phyloP scores from a whole-genome alignment of 1,140 invertebrate species.

The Sycobia sp. region DNA sequence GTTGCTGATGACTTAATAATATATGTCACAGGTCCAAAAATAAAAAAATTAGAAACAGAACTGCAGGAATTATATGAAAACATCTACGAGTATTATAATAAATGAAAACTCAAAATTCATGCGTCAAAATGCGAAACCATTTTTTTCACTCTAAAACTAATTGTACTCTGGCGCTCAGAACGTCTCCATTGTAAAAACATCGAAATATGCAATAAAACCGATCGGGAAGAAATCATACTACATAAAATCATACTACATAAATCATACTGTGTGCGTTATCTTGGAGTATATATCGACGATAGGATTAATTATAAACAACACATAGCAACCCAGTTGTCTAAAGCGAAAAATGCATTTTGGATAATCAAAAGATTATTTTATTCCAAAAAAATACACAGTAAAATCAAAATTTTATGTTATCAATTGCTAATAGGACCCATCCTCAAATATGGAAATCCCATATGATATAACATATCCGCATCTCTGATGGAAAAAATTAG shows the following conservation, averaged over 20 bases:
- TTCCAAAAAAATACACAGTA: too few species aligned
- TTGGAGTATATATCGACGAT: not conserved
- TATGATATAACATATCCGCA: too few species aligned
- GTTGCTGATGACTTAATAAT: slow-evolving; percentile 26
- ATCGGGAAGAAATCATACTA: not conserved
- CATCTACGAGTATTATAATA: not conserved
- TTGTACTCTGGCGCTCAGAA: not conserved
- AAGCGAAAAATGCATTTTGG: too few species aligned
- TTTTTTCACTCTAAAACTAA: not conserved
- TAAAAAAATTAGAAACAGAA: not conserved
- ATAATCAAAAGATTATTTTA: too few species aligned
- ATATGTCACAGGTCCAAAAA: slow-evolving; percentile 9
- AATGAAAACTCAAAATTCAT: slow-evolving; percentile 4
- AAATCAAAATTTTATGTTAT: too few species aligned
- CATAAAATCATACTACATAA: too few species aligned
- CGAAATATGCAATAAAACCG: not conserved
- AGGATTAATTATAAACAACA: too few species aligned
- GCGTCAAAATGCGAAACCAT: slow-evolving; percentile 16
- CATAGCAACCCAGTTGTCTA: too few species aligned
- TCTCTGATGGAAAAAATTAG: not conserved
- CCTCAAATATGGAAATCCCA: too few species aligned
- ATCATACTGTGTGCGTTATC: not conserved
- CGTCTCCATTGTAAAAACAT: not conserved
- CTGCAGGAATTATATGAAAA: not conserved
- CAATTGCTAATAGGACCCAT: too few species aligned